phyloP scores from a whole-genome alignment of 2,113 vertebrate species.

The Nothoprocta perdicaria region DNA sequence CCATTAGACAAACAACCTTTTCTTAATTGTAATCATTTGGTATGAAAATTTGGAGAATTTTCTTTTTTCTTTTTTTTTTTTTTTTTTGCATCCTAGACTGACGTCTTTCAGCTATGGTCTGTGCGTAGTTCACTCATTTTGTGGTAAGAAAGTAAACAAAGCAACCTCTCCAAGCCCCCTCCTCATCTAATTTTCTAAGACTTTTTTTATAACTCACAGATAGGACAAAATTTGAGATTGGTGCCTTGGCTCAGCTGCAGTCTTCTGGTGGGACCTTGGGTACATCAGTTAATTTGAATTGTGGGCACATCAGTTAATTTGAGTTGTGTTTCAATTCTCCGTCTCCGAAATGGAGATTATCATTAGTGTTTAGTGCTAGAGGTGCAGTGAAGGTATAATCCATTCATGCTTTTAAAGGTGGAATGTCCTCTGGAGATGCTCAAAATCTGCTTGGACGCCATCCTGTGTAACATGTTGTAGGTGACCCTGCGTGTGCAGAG shows the following conservation, averaged over 20 bases:
- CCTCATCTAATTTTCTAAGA: background rate
- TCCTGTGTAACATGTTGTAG: too few relatives aligned
- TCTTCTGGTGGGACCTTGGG: constrained; percentile 7
- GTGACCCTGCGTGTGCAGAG: too few relatives aligned
- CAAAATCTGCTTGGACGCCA: too few relatives aligned
- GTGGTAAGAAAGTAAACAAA: background rate
- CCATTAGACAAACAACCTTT: background rate
- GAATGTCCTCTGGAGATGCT: too few relatives aligned
- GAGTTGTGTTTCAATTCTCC: background rate
- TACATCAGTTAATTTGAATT: background rate
- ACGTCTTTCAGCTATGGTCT: background rate
- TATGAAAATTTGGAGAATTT: background rate
- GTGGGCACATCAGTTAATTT: constrained; percentile 1
- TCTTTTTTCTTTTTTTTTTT: background rate
- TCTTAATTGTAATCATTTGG: background rate
- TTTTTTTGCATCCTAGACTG: background rate
- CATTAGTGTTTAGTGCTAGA: constrained; percentile 21
- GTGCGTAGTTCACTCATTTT: background rate
- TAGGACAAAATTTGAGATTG: background rate
- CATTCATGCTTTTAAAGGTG: constrained; percentile 38
- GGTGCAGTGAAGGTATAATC: constrained; percentile 19
- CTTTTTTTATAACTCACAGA: background rate
- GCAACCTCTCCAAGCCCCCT: background rate
- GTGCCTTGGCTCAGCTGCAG: background rate
- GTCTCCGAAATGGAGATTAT: background rate